Evolutionary conservation across 2,888 invertebrate species (phyloP).

Genomic region (Sphaeridia pumilis): DNA sequence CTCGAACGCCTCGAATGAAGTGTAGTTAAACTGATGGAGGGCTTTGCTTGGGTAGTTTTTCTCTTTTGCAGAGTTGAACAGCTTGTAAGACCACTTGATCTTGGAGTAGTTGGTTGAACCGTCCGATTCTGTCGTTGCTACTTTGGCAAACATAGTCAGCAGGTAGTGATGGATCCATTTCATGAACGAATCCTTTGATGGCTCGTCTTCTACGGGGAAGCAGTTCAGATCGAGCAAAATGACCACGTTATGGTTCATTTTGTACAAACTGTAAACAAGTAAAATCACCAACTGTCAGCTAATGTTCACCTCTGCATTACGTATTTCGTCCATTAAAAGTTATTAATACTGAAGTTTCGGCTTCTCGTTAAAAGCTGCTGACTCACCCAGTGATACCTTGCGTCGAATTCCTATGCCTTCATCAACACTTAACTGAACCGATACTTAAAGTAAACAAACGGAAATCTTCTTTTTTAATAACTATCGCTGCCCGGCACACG

Average conservation of each 20-base stretch:
- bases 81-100: constrained; percentile 25
- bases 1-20: constrained; percentile 22
- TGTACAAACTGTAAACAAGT: no score
- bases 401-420: no score
- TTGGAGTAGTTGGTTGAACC: constrained; percentile 14
- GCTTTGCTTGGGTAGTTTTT: constrained; percentile 19
- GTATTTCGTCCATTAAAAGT: no score
- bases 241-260: constrained; percentile 13
- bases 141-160: constrained; percentile 17
- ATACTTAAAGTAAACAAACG: no score
- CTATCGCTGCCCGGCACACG: no score
- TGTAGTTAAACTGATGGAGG: constrained; percentile 20
- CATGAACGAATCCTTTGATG: constrained; percentile 1
- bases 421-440: no score
- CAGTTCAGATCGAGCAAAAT: constrained; percentile 15
- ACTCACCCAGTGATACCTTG: no score
- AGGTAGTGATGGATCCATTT: constrained; percentile 25
- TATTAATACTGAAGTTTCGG: no score
- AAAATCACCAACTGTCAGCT: no score
- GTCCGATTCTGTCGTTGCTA: constrained; percentile 14
- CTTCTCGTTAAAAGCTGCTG: no score
- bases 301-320: no score
- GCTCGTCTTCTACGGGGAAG: constrained; percentile 9
- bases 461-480: no score
- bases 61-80: constrained; percentile 23